phyloP scores from a whole-genome alignment of 1,140 invertebrate species.

The Sweltsa coloradensis region DNA sequence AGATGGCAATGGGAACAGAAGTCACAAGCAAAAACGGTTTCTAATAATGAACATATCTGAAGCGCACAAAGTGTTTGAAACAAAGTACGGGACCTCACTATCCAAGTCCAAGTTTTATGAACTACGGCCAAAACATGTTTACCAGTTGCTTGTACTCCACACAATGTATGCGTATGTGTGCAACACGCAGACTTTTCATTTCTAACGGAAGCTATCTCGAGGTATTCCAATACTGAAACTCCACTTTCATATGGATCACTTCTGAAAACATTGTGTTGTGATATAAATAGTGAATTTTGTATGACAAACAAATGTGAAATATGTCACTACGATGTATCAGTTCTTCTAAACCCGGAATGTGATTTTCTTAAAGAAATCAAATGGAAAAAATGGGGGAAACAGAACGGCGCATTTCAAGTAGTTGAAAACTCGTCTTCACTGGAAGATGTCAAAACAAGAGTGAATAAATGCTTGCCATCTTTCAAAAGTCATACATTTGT shows the following conservation, averaged over 20 bases:
- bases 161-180: conserved; percentile 1
- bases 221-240: neutral
- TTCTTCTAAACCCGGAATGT: neutral
- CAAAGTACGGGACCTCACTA: neutral
- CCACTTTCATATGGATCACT: neutral
- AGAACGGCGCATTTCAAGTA: neutral
- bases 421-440: neutral
- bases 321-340: neutral
- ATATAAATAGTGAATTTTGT: neutral
- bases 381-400: neutral
- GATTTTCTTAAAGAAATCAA: neutral
- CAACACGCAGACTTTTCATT: neutral
- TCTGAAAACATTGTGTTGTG: neutral
- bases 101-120: neutral
- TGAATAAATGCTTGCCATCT: neutral
- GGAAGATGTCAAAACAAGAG: neutral
- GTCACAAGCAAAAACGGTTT: neutral
- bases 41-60: neutral
- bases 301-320: neutral
- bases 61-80: conserved; percentile 1
- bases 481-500: conserved; percentile 2
- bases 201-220: neutral
- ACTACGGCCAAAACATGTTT: neutral
- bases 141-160: neutral
- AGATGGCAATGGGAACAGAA: neutral